Conservation (phyloP, 2,113 vertebrate species). For the Pangasianodon hypophthalmus region DNA sequence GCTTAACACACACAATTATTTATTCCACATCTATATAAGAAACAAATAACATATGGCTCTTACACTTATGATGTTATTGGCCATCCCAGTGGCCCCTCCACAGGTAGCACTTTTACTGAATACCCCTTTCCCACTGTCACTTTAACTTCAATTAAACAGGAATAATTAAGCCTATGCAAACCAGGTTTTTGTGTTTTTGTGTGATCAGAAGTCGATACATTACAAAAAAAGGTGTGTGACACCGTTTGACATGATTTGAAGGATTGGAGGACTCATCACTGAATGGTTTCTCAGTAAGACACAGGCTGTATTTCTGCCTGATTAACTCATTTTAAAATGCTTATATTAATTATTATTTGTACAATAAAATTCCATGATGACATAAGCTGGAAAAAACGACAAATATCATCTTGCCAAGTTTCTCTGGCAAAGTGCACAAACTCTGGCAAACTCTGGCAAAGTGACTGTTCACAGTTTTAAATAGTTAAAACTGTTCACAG, state of each 20-base stretch:
- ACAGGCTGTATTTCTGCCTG: background rate
- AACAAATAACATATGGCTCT: no score
- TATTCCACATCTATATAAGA: no score
- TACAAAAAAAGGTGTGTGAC: background rate
- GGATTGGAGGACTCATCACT: background rate
- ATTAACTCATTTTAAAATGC: background rate
- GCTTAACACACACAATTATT: no score
- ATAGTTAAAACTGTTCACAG: background rate
- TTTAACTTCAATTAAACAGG: background rate
- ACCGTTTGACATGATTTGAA: background rate
- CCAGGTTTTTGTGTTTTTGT: no score
- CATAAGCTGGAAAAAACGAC: background rate
- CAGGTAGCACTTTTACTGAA: no score
- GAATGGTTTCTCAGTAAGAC: background rate
- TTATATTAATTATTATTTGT: background rate
- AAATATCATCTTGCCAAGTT: background rate
- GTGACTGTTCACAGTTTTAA: no score
- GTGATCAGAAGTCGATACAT: background rate
- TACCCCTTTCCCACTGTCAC: background rate
- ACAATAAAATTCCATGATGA: background rate
- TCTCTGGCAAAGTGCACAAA: background rate
- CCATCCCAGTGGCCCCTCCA: background rate
- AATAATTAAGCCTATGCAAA: background rate
- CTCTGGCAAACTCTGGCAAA: no score
- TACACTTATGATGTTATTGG: background rate